These are phyloP conservation scores for Leptodactylus fuscus DNA, from an alignment of 2,113 vertebrate species.

Conservation along the genomic window DNA sequence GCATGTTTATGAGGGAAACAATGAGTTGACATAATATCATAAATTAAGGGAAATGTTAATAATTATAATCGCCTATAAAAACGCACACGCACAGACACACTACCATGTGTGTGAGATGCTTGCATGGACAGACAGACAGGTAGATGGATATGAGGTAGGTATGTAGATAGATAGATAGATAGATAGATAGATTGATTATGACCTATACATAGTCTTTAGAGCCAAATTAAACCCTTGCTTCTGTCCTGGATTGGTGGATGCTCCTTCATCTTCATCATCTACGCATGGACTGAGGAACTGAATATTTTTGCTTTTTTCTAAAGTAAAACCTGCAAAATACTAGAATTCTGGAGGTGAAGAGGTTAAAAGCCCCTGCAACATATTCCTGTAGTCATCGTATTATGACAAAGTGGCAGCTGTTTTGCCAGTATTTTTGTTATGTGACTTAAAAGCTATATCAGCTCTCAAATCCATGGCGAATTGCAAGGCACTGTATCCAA, in stretches of 20 bases:
- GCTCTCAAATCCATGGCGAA: conserved; percentile 15
- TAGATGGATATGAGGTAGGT: too few relatives aligned
- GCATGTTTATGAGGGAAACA: neutral
- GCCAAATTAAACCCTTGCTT: too few relatives aligned
- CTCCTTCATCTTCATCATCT: neutral
- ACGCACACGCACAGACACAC: neutral
- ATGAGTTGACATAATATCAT: neutral
- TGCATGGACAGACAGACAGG: neutral
- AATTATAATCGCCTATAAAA: conserved; percentile 5
- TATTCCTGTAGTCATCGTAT: neutral
- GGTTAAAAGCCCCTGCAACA: neutral
- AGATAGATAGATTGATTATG: neutral
- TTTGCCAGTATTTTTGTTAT: conserved; percentile 1
- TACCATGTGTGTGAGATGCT: neutral
- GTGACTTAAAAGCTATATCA: neutral
- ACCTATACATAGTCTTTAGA: too few relatives aligned
- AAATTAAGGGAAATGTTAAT: conserved; percentile 22
- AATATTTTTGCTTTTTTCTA: too few relatives aligned
- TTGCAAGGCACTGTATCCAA: neutral
- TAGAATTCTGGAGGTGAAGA: neutral
- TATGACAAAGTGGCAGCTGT: conserved; percentile 14
- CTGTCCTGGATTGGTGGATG: neutral
- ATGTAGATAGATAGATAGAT: neutral
- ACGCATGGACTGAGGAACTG: neutral
- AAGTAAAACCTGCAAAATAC: neutral